Base-by-base conservation (phyloP, 1,140 invertebrate genomes). In the Daktulosphaira vitifoliae region DNA sequence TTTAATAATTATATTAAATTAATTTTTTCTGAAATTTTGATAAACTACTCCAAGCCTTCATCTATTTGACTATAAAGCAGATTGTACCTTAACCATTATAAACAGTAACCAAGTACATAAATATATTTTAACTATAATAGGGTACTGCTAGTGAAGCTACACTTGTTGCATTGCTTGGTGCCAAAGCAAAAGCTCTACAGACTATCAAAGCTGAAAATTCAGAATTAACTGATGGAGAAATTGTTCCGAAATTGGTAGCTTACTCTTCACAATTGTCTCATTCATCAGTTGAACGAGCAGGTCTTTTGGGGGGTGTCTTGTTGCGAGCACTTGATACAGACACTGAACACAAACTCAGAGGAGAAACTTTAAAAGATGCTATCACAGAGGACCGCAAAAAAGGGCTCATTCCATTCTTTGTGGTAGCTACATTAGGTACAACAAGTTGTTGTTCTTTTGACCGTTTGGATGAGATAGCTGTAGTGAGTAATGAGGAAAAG, bases 371-470 rank as follows among this genome's bases (percentile, higher is more conserved):
- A 8, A 81, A 84, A 48, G 81, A 84, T 37, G 92, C 92, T 0
- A 90, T 94, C 15, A 78, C 87, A 65, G 82, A 90, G 71, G 93
- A 96, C 73, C 80, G 81, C 65, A 80, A 81, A 2, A 82, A 86
- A 68, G 93, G 92, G 46, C 76, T 92, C 3, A 90, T 94, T 70
- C 91, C 92, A 48, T 94, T 93, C 75, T 92, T 86, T 73, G 89
- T 90, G 16, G 87, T 91, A 1, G 89, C 85, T 2, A 96, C 92
- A 15, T 74, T 96, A 5, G 93, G 93, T 1, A 95, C 93, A 0
- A 96, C 94, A 1, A 85, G 84, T 18, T 88, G 88, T 2, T 96
- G 92, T 71, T 85, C 92, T 1, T 96, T 94, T 73, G 94, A 97
- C 74, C 79, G 80, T 56, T 72, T 97, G 9, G 83, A 87, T n/a